A percentile compares a stretch with the other conserved stretches of the same genome.
Evolutionary conservation across 35 echinoderm and acorn worm species (phyloP).

Genomic region (Eucidaris tribuloides): DNA sequence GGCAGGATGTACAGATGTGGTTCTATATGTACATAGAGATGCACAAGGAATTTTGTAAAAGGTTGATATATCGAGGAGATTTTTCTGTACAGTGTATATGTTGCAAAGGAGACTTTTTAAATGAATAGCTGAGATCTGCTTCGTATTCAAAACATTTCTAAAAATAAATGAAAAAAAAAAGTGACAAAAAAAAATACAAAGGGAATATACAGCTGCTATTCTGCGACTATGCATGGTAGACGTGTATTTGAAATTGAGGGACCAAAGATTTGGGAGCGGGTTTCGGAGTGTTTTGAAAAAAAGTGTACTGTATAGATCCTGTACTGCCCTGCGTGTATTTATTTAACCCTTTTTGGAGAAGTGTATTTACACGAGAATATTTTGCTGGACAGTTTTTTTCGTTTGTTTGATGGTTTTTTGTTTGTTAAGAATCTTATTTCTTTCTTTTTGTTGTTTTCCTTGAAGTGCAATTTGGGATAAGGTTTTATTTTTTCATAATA

Average conservation of each 20-base stretch:
- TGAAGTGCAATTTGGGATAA: conserved; percentile 27
- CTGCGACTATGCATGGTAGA: conserved; percentile 22
- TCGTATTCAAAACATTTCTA: conserved; percentile 23
- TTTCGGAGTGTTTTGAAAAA: neutral
- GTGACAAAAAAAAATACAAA: neutral
- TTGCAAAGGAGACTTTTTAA: conserved; percentile 18
- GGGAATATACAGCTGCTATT: neutral
- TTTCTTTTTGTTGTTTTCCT: neutral
- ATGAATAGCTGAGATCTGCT: neutral
- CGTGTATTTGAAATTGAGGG: neutral
- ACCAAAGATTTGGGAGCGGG: neutral
- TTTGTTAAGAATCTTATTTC: neutral
- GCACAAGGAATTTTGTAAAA: neutral
- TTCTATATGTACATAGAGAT: conserved; percentile 35
- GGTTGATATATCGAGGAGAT: no score
- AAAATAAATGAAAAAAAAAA: conserved; percentile 1
- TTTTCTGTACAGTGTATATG: conserved; percentile 36
- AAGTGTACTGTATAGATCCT: neutral
- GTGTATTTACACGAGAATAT: neutral
- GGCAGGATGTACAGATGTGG: neutral
- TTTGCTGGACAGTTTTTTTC: neutral
- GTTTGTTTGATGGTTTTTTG: neutral
- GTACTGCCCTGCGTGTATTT: conserved; percentile 12
- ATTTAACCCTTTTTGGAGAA: no score
- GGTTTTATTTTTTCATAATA: neutral